Evolutionary conservation across 2,113 vertebrate genomes (phyloP).

Genomic region (Sclerurus mexicanus): DNA sequence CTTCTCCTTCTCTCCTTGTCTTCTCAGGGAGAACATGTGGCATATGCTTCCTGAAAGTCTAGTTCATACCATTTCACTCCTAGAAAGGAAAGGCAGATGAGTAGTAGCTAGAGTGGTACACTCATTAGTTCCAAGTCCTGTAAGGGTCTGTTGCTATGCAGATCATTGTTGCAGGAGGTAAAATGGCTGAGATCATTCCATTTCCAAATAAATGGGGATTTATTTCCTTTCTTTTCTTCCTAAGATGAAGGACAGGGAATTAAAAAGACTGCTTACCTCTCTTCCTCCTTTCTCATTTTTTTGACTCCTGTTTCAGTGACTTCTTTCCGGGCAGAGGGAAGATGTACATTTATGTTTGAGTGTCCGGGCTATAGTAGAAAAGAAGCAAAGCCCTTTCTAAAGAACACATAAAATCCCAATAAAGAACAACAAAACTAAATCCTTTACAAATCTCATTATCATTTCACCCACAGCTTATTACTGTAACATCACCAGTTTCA

Average conservation of each 20-base stretch:
- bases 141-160: not conserved
- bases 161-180: not conserved
- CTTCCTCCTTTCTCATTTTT: not conserved
- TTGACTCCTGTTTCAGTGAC: not conserved
- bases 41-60: not conserved
- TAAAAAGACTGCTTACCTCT: not conserved
- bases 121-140: not conserved
- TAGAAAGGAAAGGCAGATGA: not conserved
- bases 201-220: too few relatives aligned
- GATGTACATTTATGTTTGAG: not conserved
- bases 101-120: not conserved
- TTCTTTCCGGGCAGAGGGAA: not conserved
- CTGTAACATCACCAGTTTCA: not conserved
- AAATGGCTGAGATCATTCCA: not conserved
- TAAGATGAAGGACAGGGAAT: not conserved
- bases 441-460: slow-evolving; percentile 12
- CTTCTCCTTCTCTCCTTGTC: not conserved
- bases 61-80: not conserved
- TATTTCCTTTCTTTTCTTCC: not conserved
- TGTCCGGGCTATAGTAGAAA: not conserved
- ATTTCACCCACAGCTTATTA: not conserved
- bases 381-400: not conserved
- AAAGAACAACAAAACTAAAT: not conserved
- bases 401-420: not conserved
- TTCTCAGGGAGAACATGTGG: not conserved